phyloP scores from a whole-genome alignment of 2,888 invertebrate genomes.

The Pardosa pseudoannulata region DNA sequence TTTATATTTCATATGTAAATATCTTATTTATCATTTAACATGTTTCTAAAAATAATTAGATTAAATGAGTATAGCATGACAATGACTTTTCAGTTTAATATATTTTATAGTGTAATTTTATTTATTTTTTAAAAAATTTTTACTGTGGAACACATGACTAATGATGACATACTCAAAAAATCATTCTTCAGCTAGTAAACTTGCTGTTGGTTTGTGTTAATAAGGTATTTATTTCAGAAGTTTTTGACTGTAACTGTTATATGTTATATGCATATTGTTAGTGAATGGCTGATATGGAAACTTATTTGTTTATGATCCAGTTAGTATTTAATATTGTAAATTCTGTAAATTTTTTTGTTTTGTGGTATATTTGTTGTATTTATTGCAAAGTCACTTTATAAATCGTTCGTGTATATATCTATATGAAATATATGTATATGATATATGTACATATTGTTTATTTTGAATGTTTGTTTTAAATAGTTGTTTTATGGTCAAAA shows the following conservation, averaged over 20 bases:
- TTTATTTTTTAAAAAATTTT: background rate
- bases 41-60: background rate
- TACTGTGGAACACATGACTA: background rate
- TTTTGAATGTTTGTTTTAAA: constrained; percentile 31
- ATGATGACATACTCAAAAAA: background rate
- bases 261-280: background rate
- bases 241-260: background rate
- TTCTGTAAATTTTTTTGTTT: constrained; percentile 12
- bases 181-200: constrained; percentile 19
- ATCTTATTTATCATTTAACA: background rate
- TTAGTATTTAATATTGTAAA: background rate
- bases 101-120: background rate
- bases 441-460: constrained; percentile 65
- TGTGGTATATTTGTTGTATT: constrained; percentile 28
- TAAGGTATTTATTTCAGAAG: background rate
- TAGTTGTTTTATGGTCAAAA: constrained; percentile 18
- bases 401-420: constrained; percentile 43
- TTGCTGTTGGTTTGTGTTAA: background rate
- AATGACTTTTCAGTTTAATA: constrained; percentile 5
- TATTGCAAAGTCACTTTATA: constrained; percentile 40
- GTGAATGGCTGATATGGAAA: background rate
- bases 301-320: background rate
- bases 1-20: background rate
- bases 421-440: constrained; percentile 20
- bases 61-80: constrained; percentile 10